A percentile compares a stretch with the other conserved stretches of the same genome.
Conservation (phyloP, 2,888 invertebrate species). For the Microplitis manilae region DNA sequence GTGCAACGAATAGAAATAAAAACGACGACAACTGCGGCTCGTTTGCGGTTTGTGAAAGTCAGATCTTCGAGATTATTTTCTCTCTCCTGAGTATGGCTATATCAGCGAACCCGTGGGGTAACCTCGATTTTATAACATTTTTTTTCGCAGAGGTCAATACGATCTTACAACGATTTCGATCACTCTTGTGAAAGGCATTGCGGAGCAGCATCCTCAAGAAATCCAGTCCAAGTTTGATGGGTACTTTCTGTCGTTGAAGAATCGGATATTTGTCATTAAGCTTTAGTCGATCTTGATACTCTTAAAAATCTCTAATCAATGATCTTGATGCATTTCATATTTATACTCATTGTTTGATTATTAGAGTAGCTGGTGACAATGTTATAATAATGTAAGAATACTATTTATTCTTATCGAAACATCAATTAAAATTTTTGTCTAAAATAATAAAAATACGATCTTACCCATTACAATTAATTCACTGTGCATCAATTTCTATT, state of each 20-base stretch:
- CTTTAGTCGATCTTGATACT: not conserved
- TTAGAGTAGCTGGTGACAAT: no score
- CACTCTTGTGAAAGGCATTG: constrained; percentile 48
- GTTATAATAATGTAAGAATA: no score
- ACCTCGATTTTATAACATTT: constrained; percentile 43
- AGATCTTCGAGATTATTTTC: constrained; percentile 44
- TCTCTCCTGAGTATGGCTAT: constrained; percentile 11
- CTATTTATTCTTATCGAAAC: no score
- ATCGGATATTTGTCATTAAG: not conserved
- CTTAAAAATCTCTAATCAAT: not conserved
- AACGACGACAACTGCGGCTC: constrained; percentile 31
- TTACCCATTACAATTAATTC: no score
- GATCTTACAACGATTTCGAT: constrained; percentile 38
- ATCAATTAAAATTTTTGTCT: no score
- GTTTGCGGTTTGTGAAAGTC: constrained; percentile 43
- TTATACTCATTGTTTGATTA: no score
- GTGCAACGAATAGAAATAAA: constrained; percentile 32
- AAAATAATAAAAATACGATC: no score
- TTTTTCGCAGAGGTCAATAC: constrained; percentile 29
- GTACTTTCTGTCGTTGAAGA: constrained; percentile 29
- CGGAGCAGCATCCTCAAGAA: constrained; percentile 46
- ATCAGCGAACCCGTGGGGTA: constrained; percentile 34
- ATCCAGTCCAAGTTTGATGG: constrained; percentile 46
- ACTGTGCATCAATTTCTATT: no score
- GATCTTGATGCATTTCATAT: not conserved